Evolutionary conservation across 2,888 invertebrate genomes (phyloP), one percentile per base, ranked within the genome.

Genomic region (Caenorhabditis virilis): DNA sequence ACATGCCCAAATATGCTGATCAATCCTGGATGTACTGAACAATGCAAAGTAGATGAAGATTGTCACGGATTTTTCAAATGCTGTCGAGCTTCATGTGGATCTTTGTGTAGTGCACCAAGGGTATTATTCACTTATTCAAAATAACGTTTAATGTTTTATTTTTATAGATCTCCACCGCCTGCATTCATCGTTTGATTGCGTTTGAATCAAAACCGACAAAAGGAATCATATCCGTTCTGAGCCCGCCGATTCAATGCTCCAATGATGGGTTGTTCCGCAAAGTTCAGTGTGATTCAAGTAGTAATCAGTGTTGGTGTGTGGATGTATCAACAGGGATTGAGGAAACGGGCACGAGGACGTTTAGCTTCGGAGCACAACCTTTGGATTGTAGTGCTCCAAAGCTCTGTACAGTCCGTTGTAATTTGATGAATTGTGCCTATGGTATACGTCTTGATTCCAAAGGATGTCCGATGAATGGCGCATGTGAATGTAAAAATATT

Each of bases 41-140:
- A 72, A 42, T 78, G 78, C 36, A 46, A 39, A 11, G 46, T 51
- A 2, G 82, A 82, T 51, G 41, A 52, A 2, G 77, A 80, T 41
- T 82, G 82, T 38, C 67, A 69, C 1, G 74, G 72, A 0, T 69
- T 71, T 47, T 57, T 60, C 38, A 82, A 82, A 50, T 82, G 82
- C 55, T 82, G 82, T 58, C 62, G 54, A 22, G 78, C 79, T 23
- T 79, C 80, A 4, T 82, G 82, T 47, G 72, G 69, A 36, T 57
- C 57, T 20, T 45, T 64, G 41, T 69, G 66, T 39, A 51, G 58
- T 7, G 52, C 64, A 25, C 65, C 72, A 1, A 33, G 62, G 41
- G 53, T 50, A 25, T 36, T 50, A 45, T 6, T 16, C 7, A 18
- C 20, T n/a, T 18, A 11, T 47, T 47, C 11, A 1, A 15, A 9